Base-by-base conservation (phyloP, 2,888 invertebrate species). In the Spilosoma lubricipeda region DNA sequence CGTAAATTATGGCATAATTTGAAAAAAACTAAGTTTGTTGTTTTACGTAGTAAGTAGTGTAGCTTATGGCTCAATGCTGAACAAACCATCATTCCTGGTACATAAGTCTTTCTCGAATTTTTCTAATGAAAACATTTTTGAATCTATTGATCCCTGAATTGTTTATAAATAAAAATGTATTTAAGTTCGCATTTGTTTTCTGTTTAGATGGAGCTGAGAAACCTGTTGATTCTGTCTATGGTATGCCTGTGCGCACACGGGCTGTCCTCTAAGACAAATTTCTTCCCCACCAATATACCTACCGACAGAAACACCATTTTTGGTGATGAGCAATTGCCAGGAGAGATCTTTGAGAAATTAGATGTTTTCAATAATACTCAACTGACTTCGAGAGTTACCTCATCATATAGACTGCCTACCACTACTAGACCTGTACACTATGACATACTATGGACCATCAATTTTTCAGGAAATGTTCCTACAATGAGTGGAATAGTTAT, bases 341-440 rank as follows among this genome's bases (percentile, higher is more conserved):
- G 93, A 0, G 88, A 88, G 77, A 85, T 91, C 33, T 95, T 95
- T 70, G 94, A 94, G 77, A 75, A 92, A 67, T 77, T 91, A 3
- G 88, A 90, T 63, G 81, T 72, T 7, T 84, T 84, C 33, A 70
- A 76, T 4, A 9, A 73, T 13, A 71, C 78, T 1, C 71, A 74
- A n/a, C 56, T 81, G 20, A 48, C 72, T n/a, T 67, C 82, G 0
- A 79, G 79, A 8, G 83, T 86, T 9, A 59, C 74, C 0, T 87
- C 87, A n/a, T 81, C 87, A 18, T 96, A 92, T 84, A 90, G 96
- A 48, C 90, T 97, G 4, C 96, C 96, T 0, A 92, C 84, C 0
- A 93, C 93, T 0, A 94, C 97, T 0, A 82, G 75, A 27, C 97
- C 97, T 0, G 80, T 72, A 0, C 90, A 91, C 42, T 97, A 97